Conservation (phyloP, 2,113 vertebrate species). For the Oplegnathus fasciatus region DNA sequence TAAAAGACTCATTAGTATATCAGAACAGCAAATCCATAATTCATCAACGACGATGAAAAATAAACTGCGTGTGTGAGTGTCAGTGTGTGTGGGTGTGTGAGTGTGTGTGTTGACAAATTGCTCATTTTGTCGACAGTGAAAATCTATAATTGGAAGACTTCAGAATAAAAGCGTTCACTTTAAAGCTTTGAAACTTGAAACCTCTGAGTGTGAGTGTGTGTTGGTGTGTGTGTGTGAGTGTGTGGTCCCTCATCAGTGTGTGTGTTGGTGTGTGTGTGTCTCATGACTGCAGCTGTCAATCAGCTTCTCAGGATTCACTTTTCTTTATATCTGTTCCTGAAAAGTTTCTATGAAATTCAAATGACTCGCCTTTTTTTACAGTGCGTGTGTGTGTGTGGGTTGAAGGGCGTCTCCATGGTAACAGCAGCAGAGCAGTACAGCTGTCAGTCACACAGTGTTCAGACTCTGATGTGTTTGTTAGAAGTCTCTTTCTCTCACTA, state of each 20-base stretch:
- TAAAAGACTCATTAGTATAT: neutral
- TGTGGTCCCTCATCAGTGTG: no score
- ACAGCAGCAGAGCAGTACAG: slow-evolving; percentile 24
- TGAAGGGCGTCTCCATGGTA: slow-evolving; percentile 53
- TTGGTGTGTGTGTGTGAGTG: neutral
- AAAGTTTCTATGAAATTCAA: slow-evolving; percentile 67
- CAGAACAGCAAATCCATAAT: slow-evolving; percentile 16
- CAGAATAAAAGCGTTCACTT: slow-evolving; percentile 41
- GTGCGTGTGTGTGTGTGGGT: slow-evolving; percentile 31
- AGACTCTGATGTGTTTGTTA: neutral
- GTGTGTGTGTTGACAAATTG: slow-evolving; percentile 13
- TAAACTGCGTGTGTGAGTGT: neutral
- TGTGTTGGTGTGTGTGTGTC: neutral
- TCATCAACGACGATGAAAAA: neutral
- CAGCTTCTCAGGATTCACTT: slow-evolving; percentile 39
- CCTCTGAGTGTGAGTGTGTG: no score
- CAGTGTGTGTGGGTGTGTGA: slow-evolving; percentile 9
- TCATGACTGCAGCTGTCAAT: slow-evolving; percentile 61
- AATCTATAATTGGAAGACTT: slow-evolving; percentile 52
- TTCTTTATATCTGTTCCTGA: slow-evolving; percentile 18
- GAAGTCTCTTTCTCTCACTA: neutral
- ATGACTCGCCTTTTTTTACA: slow-evolving; percentile 7
- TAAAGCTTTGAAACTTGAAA: slow-evolving; percentile 19
- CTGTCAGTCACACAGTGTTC: slow-evolving; percentile 26
- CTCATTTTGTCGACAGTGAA: slow-evolving; percentile 31